Percentiles rank a stretch among this genome's conserved stretches.
Evolutionary conservation across 2,888 invertebrate genomes (phyloP).

Genomic region (Hetaerina titia): DNA sequence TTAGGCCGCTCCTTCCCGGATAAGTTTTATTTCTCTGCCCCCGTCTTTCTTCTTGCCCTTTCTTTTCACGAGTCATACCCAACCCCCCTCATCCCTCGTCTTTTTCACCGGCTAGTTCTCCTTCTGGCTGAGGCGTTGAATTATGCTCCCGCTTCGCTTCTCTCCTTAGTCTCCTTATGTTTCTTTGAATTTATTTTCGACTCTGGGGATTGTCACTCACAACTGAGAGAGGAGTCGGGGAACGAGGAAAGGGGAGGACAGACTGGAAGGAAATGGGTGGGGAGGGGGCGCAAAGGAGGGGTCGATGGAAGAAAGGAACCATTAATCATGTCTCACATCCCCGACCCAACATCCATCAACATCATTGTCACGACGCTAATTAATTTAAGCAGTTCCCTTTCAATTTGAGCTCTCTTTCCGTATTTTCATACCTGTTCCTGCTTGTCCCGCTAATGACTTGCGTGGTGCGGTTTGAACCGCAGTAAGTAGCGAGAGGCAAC

Average conservation of each 20-base stretch:
- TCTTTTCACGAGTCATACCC: neutral
- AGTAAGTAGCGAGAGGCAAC: neutral
- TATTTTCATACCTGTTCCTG: constrained; percentile 66
- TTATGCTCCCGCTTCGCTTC: neutral
- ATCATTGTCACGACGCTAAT: constrained; percentile 66
- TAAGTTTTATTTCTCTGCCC: neutral
- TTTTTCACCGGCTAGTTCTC: neutral
- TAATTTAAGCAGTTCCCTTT: constrained; percentile 67
- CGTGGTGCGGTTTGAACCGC: constrained; percentile 55
- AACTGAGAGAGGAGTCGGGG: neutral
- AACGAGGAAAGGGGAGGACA: neutral
- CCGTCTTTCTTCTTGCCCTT: neutral
- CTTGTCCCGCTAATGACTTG: constrained; percentile 65
- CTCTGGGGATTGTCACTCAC: constrained; percentile 16
- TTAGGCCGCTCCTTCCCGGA: constrained; percentile 20
- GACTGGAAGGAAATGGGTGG: neutral
- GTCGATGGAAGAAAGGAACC: constrained; percentile 56
- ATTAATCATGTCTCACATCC: constrained; percentile 62
- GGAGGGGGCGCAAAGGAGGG: neutral
- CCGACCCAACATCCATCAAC: constrained; percentile 66
- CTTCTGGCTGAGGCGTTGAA: neutral
- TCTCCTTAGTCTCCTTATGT: constrained; percentile 8
- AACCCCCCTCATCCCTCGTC: neutral
- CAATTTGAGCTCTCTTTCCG: constrained; percentile 67
- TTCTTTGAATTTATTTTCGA: constrained; percentile 35